Evolutionary conservation across 2,888 invertebrate genomes (phyloP).

Genomic region (Mythimna pallens): DNA sequence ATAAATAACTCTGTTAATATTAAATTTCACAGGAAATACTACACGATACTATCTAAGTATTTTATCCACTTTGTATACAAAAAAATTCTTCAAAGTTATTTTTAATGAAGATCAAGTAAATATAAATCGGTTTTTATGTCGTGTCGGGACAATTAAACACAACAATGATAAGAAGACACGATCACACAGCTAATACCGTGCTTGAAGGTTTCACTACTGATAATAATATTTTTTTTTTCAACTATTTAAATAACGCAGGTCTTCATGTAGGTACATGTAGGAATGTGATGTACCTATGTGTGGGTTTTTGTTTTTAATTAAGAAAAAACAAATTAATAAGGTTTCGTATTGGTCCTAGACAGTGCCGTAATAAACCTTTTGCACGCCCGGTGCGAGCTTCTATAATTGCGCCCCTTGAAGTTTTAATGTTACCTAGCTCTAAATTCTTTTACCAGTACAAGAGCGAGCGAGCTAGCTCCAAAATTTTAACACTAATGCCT

Average conservation of each 20-base stretch:
- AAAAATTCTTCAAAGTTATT: not conserved
- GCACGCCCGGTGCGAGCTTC: no score
- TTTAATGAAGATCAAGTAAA: not conserved
- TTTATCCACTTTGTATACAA: not conserved
- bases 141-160: constrained; percentile 37
- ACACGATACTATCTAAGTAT: not conserved
- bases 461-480: no score
- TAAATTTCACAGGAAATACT: not conserved
- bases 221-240: constrained; percentile 49
- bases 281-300: constrained; percentile 6
- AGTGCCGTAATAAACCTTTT: no score
- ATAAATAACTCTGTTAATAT: not conserved
- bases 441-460: no score
- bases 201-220: constrained; percentile 55
- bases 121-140: constrained; percentile 2
- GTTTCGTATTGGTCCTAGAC: not conserved
- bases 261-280: not conserved
- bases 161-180: constrained; percentile 39
- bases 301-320: not conserved
- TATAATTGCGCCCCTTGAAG: no score
- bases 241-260: constrained; percentile 53
- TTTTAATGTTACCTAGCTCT: no score
- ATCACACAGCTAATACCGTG: constrained; percentile 22
- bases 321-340: not conserved
- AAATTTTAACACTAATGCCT: no score